Percentiles rank a stretch among this genome's conserved stretches.
These are phyloP conservation scores for Delphinus delphis DNA, from an alignment of 2,113 vertebrate species.

Conservation along the genomic window DNA sequence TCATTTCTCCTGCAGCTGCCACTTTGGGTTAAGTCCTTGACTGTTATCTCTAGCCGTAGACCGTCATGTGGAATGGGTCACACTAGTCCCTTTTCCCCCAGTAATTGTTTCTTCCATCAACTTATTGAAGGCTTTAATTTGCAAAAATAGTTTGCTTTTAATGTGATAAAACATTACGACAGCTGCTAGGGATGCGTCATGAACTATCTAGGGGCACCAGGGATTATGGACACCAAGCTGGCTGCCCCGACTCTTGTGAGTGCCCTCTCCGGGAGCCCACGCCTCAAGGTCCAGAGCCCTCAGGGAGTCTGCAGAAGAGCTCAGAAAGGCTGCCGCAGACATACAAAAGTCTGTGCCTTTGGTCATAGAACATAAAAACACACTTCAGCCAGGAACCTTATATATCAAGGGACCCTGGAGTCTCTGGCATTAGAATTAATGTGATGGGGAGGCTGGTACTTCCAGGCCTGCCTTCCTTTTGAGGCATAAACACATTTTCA, in stretches of 20 bases:
- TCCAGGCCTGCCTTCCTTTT: background rate
- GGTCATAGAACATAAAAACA: constrained; percentile 60
- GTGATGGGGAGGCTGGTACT: background rate
- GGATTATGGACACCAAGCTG: constrained; percentile 38
- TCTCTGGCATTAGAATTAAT: constrained; percentile 44
- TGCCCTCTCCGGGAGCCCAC: background rate
- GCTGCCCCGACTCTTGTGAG: background rate
- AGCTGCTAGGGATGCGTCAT: constrained; percentile 53
- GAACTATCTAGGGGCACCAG: constrained; percentile 37
- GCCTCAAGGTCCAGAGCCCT: background rate
- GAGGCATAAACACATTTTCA: background rate
- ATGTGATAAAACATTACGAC: constrained; percentile 74
- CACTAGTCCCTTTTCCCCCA: constrained; percentile 64
- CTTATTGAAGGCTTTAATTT: constrained; percentile 83
- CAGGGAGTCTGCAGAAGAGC: background rate
- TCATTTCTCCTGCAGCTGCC: constrained; percentile 82
- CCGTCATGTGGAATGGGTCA: constrained; percentile 76
- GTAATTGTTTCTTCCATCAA: constrained; percentile 84
- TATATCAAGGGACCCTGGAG: background rate
- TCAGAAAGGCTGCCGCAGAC: background rate
- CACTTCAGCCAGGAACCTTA: constrained; percentile 4
- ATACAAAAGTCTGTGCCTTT: background rate
- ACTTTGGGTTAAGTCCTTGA: constrained; percentile 81
- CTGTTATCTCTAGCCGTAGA: constrained; percentile 71
- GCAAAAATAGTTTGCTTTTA: constrained; percentile 82